Evolutionary conservation across 2,797 vertebrate species (phyloP).

Genomic region (Brachymystax lenok): DNA sequence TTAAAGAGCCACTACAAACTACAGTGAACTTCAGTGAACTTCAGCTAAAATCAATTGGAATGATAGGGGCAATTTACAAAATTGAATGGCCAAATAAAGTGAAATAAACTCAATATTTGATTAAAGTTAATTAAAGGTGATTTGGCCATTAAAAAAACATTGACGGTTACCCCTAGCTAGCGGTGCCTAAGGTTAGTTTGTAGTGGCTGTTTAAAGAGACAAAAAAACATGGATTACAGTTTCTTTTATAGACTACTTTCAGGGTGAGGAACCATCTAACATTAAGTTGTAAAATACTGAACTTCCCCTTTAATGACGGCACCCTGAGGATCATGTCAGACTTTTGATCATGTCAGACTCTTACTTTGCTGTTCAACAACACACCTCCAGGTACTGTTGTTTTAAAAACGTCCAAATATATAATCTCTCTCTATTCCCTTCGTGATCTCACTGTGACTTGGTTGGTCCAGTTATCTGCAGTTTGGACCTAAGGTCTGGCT

Average conservation of each 20-base stretch:
- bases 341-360: neutral
- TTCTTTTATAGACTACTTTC: too few relatives aligned
- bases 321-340: neutral
- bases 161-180: too few relatives aligned
- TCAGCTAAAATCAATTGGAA: neutral
- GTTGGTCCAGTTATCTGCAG: conserved; percentile 43
- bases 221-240: too few relatives aligned
- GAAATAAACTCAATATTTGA: neutral
- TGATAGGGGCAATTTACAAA: neutral
- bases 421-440: conserved; percentile 1
- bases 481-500: neutral
- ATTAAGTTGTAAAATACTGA: too few relatives aligned
- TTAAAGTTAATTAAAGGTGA: neutral
- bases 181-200: too few relatives aligned
- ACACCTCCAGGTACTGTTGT: neutral
- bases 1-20: neutral
- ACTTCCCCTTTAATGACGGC: neutral
- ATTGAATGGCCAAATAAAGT: too few relatives aligned
- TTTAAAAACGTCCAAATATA: neutral
- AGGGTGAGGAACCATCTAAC: too few relatives aligned
- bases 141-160: too few relatives aligned
- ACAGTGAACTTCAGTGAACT: neutral
- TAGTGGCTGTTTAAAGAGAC: too few relatives aligned
- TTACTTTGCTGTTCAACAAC: neutral
- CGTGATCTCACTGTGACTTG: neutral